A percentile compares a stretch with the other conserved stretches of the same genome.
Evolutionary conservation across 2,888 invertebrate genomes (phyloP).

Genomic region (Desoria tigrina): DNA sequence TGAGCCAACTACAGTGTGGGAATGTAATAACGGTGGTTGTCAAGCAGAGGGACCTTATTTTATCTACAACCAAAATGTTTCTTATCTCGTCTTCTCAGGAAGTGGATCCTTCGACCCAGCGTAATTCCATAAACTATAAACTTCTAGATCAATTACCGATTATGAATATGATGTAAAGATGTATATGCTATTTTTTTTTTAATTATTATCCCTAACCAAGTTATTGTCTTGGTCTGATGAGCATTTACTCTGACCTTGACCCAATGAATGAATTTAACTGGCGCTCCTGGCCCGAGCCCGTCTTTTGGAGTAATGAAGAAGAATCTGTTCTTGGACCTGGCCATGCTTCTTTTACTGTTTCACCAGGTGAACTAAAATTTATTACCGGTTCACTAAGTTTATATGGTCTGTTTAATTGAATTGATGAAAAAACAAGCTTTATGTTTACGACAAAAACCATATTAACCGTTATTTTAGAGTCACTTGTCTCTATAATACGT

Average conservation of each 20-base stretch:
- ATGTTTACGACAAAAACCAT: no score
- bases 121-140: background rate
- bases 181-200: no score
- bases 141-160: background rate
- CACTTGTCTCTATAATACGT: no score
- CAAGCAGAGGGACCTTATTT: constrained; percentile 36
- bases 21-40: background rate
- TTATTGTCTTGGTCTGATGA: constrained; percentile 37
- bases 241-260: constrained; percentile 26
- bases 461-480: no score
- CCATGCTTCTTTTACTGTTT: constrained; percentile 35
- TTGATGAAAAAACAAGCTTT: no score
- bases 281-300: constrained; percentile 20
- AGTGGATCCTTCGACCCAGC: constrained; percentile 32
- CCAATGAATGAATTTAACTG: constrained; percentile 33
- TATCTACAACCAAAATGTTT: constrained; percentile 34
- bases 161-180: no score
- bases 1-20: constrained; percentile 11
- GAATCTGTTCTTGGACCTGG: constrained; percentile 39
- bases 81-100: constrained; percentile 38
- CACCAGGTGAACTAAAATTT: constrained; percentile 25
- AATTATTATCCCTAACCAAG: no score
- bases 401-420: no score
- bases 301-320: constrained; percentile 40
- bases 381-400: background rate